A percentile compares a stretch with the other conserved stretches of the same genome.
Conservation (phyloP, 1,140 invertebrate genomes). For the Rhopalosiphum maidis region DNA sequence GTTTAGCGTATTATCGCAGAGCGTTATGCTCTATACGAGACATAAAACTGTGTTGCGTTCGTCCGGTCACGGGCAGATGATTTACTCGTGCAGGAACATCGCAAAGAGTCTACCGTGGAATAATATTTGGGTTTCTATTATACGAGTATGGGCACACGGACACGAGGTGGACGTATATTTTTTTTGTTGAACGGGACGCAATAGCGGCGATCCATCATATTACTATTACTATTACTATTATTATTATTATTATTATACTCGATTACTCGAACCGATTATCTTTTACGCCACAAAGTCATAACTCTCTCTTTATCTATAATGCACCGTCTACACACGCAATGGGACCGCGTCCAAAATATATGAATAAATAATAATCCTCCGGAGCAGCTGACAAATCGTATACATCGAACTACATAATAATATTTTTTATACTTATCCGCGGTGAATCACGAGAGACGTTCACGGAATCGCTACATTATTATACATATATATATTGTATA, state of each 20-base stretch:
- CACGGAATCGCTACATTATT: background rate
- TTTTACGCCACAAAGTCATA: conserved; percentile 2
- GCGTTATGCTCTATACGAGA: background rate
- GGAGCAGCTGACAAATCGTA: conserved; percentile 38
- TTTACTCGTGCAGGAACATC: background rate
- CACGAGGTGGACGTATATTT: background rate
- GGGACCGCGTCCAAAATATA: conserved; percentile 26
- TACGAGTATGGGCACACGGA: background rate
- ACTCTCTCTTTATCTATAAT: conserved; percentile 14
- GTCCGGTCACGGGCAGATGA: background rate
- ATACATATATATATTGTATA: background rate
- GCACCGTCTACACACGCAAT: background rate
- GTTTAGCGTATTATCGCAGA: background rate
- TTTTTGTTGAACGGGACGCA: background rate
- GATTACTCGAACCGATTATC: conserved; percentile 25
- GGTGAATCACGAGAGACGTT: background rate
- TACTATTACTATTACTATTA: background rate
- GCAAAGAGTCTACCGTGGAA: background rate
- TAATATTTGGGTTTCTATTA: conserved; percentile 23
- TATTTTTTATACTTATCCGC: background rate
- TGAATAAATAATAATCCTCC: conserved; percentile 34
- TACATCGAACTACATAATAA: conserved; percentile 14
- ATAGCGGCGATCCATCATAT: conserved; percentile 5
- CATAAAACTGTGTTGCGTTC: background rate
- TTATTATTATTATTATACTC: background rate